Base-by-base conservation (phyloP, 2,888 invertebrate species). In the Lycia hirtaria region DNA sequence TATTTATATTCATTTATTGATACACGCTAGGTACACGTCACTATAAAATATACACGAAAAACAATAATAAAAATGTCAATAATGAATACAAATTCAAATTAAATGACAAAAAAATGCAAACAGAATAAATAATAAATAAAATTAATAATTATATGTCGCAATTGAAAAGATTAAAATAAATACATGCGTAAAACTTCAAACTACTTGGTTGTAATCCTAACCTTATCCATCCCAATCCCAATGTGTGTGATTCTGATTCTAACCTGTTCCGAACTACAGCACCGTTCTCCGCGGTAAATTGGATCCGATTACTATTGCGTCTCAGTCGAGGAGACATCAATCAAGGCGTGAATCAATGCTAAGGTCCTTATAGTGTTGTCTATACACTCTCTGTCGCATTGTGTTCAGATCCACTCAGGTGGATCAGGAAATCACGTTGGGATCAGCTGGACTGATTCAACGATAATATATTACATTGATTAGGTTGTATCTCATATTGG, bases 261-360 rank as follows among this genome's bases (percentile, higher is more conserved):
- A 15, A 9, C 32, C 24, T 30, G 49, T 28, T 12, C 7, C 24
- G 10, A 57, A 14, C 26, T 28, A 9, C n/a, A 17, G 28, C 28
- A 37, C 48, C 43, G 48, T 20, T 35, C 9, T 19, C 4, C 57
- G 72, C 67, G 75, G 70, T 65, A 71, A 73, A 80, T 76, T 75
- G 71, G 65, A 77, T 79, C 72, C 73, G 78, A 81, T 81, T 76
- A 81, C 73, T 56, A 68, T 67, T 67, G 67, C 65, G 68, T 71
- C 74, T 76, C 74, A 71, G 68, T 71, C 62, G 62, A 67, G 60
- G 60, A 69, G 62, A 72, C 75, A 80, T 84, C 83, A 81, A 87
- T 84, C 81, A 83, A 75, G 65, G 28, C 57, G 59, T 52, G 72
- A 73, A 82, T 79, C 80, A 77, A 80, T 81, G 70, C 74, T 78